Percentiles rank a stretch among this genome's conserved stretches.
Conservation (phyloP, 2,888 invertebrate genomes). For the Sussaba pulchella region DNA sequence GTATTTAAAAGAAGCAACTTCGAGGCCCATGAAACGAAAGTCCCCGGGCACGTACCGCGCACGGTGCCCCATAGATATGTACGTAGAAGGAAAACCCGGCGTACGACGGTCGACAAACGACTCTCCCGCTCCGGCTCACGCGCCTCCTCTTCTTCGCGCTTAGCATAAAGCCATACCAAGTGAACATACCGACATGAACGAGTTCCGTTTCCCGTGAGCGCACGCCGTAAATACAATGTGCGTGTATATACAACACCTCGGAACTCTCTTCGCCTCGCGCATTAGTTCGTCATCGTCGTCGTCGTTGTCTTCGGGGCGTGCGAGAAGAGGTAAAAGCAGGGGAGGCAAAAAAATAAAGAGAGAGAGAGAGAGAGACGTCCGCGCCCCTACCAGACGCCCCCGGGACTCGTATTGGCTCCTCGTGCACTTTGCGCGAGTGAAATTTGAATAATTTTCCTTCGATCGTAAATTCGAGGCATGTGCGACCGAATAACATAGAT, state of each 20-base stretch:
- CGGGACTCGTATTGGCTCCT: constrained; percentile 42
- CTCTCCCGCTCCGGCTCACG: constrained; percentile 37
- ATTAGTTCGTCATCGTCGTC: constrained; percentile 8
- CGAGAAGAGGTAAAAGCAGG: constrained; percentile 41
- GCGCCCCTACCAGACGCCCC: constrained; percentile 53
- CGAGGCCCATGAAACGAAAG: constrained; percentile 57
- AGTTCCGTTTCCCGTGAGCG: constrained; percentile 83
- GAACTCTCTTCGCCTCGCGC: constrained; percentile 44
- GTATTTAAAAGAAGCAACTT: constrained; percentile 31
- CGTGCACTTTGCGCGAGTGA: constrained; percentile 78
- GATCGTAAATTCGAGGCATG: constrained; percentile 82
- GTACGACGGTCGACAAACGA: constrained; percentile 28
- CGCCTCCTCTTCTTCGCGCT: constrained; percentile 43
- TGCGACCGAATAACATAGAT: constrained; percentile 84
- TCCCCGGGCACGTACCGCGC: constrained; percentile 56
- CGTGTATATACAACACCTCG: constrained; percentile 65
- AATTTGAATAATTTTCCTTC: constrained; percentile 84
- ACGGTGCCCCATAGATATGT: constrained; percentile 55
- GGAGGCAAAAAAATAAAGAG: constrained; percentile 8
- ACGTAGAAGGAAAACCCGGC: constrained; percentile 53
- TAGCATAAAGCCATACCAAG: constrained; percentile 58
- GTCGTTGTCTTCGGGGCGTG: constrained; percentile 53
- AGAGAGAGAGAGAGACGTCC: constrained; percentile 33
- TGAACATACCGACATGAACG: constrained; percentile 73
- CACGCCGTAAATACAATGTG: constrained; percentile 74